phyloP scores from a whole-genome alignment of 1,140 invertebrate species.

The Brachystomella parvula region DNA sequence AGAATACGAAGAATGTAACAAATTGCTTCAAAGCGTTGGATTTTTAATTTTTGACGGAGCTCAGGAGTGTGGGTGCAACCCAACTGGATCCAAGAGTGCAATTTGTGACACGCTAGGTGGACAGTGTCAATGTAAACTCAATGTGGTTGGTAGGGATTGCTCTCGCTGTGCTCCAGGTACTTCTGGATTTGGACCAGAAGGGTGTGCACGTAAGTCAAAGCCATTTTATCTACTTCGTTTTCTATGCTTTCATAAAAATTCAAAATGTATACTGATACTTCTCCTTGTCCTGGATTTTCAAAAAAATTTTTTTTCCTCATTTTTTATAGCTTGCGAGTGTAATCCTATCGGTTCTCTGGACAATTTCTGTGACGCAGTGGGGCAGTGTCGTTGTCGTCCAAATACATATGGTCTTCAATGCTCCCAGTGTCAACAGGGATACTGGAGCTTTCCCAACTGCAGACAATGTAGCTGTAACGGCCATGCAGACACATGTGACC shows the following conservation, averaged over 20 bases:
- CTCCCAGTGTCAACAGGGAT: constrained; percentile 88
- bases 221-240: too few relatives aligned
- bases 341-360: constrained; percentile 87
- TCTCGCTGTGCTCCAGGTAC: constrained; percentile 91
- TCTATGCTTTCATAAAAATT: too few relatives aligned
- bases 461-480: constrained; percentile 92
- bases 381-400: constrained; percentile 86
- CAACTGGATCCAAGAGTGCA: constrained; percentile 52
- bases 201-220: constrained; percentile 60
- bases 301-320: background rate
- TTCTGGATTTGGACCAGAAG: constrained; percentile 90
- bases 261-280: too few relatives aligned
- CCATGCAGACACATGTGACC: constrained; percentile 88
- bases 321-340: constrained; percentile 76
- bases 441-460: constrained; percentile 94
- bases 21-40: constrained; percentile 69
- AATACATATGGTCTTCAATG: constrained; percentile 91
- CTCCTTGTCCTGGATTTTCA: too few relatives aligned
- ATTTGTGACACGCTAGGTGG: constrained; percentile 82
- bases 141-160: constrained; percentile 87
- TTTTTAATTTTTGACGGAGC: constrained; percentile 72
- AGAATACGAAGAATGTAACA: constrained; percentile 63
- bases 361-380: constrained; percentile 89
- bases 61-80: constrained; percentile 42
- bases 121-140: constrained; percentile 84